These are phyloP conservation scores for Notothenia rossii DNA, from an alignment of 2,113 vertebrate genomes.

Conservation along the genomic window DNA sequence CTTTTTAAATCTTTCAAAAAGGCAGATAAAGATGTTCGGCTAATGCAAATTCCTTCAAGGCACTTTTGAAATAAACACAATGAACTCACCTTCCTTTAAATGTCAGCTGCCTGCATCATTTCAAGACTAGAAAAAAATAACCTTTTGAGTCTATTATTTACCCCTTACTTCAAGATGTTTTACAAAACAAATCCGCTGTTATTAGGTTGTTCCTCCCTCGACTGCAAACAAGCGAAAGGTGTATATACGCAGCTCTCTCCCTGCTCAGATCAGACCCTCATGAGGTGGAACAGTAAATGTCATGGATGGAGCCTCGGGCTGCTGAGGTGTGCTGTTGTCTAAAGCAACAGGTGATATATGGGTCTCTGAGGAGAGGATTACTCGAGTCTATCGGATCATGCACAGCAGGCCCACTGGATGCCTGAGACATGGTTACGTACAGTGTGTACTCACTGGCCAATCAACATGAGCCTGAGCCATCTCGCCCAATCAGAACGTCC, in stretches of 20 bases:
- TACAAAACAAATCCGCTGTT: conserved; percentile 11
- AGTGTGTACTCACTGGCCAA: conserved; percentile 35
- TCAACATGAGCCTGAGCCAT: not conserved
- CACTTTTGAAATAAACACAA: not conserved
- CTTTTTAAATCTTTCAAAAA: no score
- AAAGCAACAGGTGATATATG: conserved; percentile 76
- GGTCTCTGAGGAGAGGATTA: conserved; percentile 58
- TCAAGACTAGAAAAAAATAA: not conserved
- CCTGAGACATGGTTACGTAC: conserved; percentile 80
- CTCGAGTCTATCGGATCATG: conserved; percentile 53
- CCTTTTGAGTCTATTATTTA: not conserved
- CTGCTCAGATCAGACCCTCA: conserved; percentile 35
- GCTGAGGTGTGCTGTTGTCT: conserved; percentile 63
- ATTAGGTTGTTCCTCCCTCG: not conserved
- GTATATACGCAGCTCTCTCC: conserved; percentile 19
- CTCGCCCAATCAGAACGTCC: conserved; percentile 13
- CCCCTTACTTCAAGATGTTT: not conserved
- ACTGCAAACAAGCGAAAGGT: conserved; percentile 22
- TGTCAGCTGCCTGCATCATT: not conserved
- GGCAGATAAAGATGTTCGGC: not conserved
- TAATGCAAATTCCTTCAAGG: not conserved
- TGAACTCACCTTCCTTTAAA: conserved; percentile 55
- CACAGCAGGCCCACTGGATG: conserved; percentile 77
- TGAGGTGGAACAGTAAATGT: conserved; percentile 63
- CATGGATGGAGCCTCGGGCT: conserved; percentile 51